Conservation (phyloP, 1,140 invertebrate species). For the Zaprionus ghesquierei region DNA sequence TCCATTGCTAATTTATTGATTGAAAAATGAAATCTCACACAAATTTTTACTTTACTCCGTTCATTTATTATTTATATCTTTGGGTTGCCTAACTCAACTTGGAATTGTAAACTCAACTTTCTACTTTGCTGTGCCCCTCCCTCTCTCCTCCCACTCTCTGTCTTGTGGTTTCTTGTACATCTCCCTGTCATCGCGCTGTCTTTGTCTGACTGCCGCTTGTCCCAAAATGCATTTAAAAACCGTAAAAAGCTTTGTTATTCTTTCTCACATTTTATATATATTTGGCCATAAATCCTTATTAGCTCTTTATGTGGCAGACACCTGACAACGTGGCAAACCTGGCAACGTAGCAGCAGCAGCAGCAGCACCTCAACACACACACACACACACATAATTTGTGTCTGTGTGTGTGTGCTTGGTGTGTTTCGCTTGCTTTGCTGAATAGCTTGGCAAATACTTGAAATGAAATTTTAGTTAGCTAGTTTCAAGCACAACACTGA, state of each 20-base stretch:
- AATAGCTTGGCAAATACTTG: constrained; percentile 32
- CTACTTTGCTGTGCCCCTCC: background rate
- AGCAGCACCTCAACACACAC: background rate
- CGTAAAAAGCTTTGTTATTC: constrained; percentile 1
- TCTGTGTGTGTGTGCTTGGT: background rate
- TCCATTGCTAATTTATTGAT: too few relatives aligned
- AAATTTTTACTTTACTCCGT: background rate
- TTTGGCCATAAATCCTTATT: constrained; percentile 17
- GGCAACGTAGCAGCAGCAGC: background rate
- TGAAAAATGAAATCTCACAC: too few relatives aligned
- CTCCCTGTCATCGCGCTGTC: background rate
- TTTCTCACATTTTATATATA: constrained; percentile 1
- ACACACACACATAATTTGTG: background rate
- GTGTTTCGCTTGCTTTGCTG: background rate
- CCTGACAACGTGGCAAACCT: background rate
- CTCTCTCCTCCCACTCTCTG: background rate
- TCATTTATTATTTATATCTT: background rate
- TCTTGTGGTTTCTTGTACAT: background rate
- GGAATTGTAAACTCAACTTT: background rate
- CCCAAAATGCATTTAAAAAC: background rate
- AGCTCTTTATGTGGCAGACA: constrained; percentile 13
- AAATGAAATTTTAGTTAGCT: constrained; percentile 24
- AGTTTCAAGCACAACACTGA: constrained; percentile 4
- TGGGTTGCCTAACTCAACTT: background rate
- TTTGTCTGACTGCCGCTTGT: background rate